A percentile compares a stretch with the other conserved stretches of the same genome.
phyloP scores from a whole-genome alignment of 2,888 invertebrate genomes.

The Anarsia innoxiella region DNA sequence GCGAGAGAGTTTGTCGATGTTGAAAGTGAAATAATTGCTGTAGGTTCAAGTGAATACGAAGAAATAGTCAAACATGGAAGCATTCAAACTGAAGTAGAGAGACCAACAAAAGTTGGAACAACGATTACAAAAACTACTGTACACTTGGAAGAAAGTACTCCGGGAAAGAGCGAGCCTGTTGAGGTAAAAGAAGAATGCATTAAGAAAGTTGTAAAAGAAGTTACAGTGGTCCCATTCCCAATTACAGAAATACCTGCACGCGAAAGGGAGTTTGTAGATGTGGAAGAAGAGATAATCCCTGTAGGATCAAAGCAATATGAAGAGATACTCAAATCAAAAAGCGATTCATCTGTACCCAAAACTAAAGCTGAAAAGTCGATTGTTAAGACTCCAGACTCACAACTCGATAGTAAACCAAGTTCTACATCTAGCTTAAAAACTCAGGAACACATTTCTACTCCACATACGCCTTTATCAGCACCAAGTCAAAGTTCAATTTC shows the following conservation, averaged over 20 bases:
- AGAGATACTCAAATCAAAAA: conserved; percentile 67
- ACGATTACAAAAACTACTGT: conserved; percentile 34
- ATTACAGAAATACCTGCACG: conserved; percentile 60
- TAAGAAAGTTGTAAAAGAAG: conserved; percentile 47
- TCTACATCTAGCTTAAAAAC: conserved; percentile 76
- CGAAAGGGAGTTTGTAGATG: conserved; percentile 68
- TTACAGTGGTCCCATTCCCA: conserved; percentile 64
- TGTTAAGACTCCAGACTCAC: conserved; percentile 56
- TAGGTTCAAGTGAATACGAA: conserved; percentile 61
- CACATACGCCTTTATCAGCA: conserved; percentile 76
- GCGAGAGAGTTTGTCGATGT: conserved; percentile 66
- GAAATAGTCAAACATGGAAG: conserved; percentile 51
- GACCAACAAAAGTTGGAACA: conserved; percentile 33
- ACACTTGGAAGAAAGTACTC: conserved; percentile 34
- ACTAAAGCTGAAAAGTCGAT: conserved; percentile 58
- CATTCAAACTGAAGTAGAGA: conserved; percentile 54
- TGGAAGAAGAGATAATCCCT: conserved; percentile 62
- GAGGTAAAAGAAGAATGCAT: conserved; percentile 47
- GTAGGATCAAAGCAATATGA: conserved; percentile 61
- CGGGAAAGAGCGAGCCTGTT: conserved; percentile 17
- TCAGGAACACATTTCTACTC: conserved; percentile 68
- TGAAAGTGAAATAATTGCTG: conserved; percentile 63
- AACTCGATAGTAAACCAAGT: conserved; percentile 72
- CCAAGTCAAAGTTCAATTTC: conserved; percentile 80
- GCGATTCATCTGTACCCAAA: conserved; percentile 69